Percentiles rank a stretch among this genome's conserved stretches.
Conservation (phyloP, 2,888 invertebrate species). For the Melanchra persicariae region DNA sequence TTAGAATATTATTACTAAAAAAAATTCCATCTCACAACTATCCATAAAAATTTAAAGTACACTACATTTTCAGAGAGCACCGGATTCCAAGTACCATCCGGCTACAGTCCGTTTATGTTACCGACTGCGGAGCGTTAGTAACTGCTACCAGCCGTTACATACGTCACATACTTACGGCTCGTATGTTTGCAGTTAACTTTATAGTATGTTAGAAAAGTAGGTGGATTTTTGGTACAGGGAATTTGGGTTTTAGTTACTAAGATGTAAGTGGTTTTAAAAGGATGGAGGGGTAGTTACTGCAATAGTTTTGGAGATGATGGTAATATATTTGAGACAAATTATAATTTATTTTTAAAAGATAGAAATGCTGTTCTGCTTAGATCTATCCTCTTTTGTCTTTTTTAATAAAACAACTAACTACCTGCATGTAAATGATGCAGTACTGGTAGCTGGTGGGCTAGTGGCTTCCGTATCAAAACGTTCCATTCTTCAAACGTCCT, state of each 20-base stretch:
- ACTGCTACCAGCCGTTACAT: slow-evolving; percentile 4
- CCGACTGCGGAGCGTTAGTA: slow-evolving; percentile 4
- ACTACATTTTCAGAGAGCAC: slow-evolving; percentile 14
- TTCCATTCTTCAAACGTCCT: too few relatives aligned
- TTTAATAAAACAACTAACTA: too few relatives aligned
- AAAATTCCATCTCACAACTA: background rate
- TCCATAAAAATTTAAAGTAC: slow-evolving; percentile 14
- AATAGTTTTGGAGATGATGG: too few relatives aligned
- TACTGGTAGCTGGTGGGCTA: too few relatives aligned
- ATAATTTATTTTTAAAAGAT: too few relatives aligned
- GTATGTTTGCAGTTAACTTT: slow-evolving; percentile 6
- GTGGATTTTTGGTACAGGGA: slow-evolving; percentile 14
- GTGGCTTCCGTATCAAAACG: too few relatives aligned
- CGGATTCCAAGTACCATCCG: slow-evolving; percentile 12
- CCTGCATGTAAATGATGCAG: too few relatives aligned
- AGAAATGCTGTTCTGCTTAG: too few relatives aligned
- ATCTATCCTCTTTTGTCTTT: too few relatives aligned
- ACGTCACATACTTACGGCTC: slow-evolving; percentile 21
- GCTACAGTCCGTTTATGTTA: slow-evolving; percentile 28
- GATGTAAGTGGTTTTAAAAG: background rate
- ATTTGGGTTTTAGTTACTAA: background rate
- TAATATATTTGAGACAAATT: too few relatives aligned
- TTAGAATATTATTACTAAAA: background rate
- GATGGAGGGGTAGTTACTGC: background rate
- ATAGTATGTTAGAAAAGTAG: slow-evolving; percentile 6